Conservation (phyloP, 2,888 invertebrate genomes). For the Tribolium freemani region DNA sequence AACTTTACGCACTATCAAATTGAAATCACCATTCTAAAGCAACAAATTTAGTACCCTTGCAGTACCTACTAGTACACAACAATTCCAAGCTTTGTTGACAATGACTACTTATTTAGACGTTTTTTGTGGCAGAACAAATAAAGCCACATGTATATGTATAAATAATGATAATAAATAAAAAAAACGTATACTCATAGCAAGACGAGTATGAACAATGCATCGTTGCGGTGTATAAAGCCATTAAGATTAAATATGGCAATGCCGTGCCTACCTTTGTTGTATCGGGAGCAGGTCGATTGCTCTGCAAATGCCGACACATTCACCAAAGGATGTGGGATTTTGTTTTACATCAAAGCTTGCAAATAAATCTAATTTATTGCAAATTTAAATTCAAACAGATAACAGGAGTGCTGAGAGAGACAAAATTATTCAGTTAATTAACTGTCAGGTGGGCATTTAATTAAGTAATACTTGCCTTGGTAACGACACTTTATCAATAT, state of each 20-base stretch:
- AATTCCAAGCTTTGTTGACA: no score
- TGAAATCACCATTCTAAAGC: no score
- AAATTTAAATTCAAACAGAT: not conserved
- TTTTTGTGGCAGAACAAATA: not conserved
- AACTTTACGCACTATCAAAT: not conserved
- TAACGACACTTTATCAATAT: constrained; percentile 24
- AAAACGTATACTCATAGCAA: constrained; percentile 19
- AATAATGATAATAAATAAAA: constrained; percentile 1
- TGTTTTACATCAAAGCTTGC: constrained; percentile 34
- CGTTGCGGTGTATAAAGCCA: constrained; percentile 42
- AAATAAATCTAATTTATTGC: constrained; percentile 32
- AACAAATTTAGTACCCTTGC: no score
- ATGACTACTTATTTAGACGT: no score
- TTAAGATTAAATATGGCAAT: constrained; percentile 36
- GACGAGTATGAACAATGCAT: constrained; percentile 42
- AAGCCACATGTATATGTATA: not conserved
- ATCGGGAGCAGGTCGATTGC: constrained; percentile 37
- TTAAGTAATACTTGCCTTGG: constrained; percentile 14
- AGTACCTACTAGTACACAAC: no score
- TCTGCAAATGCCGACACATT: constrained; percentile 37
- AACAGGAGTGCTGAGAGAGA: not conserved
- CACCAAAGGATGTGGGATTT: constrained; percentile 28
- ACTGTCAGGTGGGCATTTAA: constrained; percentile 20
- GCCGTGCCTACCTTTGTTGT: constrained; percentile 38
- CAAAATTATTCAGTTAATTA: constrained; percentile 32